Evolutionary conservation across 2,113 vertebrate species (phyloP).

Genomic region (Eubucco bourcierii): DNA sequence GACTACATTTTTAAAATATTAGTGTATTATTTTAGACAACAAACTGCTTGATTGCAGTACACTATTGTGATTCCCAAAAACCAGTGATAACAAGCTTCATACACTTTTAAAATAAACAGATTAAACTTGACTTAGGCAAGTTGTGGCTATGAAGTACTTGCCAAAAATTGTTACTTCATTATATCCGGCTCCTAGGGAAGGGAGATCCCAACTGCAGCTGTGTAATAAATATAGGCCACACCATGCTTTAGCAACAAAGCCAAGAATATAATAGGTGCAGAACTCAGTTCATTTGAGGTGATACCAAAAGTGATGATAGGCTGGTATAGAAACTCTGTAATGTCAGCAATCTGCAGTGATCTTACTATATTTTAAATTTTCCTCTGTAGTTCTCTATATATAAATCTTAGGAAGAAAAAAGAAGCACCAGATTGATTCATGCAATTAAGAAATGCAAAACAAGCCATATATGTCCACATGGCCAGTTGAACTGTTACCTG

Average conservation of each 20-base stretch:
- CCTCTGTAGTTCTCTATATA: not conserved
- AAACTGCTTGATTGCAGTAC: not conserved
- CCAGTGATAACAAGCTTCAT: not conserved
- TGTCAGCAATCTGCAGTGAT: not conserved
- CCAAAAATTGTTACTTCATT: not conserved
- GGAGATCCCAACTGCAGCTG: not conserved
- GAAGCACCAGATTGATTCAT: not conserved
- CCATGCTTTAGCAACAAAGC: not conserved
- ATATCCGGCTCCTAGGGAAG: not conserved
- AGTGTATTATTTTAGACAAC: not conserved
- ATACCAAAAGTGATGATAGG: not conserved
- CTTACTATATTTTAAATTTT: not conserved
- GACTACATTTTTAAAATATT: not conserved
- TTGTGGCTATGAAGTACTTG: not conserved
- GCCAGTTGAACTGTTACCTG: not conserved
- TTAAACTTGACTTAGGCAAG: not conserved
- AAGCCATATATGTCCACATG: not conserved
- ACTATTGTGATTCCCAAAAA: not conserved
- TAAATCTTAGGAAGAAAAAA: not conserved
- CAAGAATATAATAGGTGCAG: not conserved
- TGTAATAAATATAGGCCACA: not conserved
- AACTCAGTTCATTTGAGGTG: not conserved
- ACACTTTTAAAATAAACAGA: not conserved
- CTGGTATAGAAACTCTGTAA: not conserved
- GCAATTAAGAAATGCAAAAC: not conserved